Percentiles rank a stretch among this genome's conserved stretches.
Conservation (phyloP, 2,888 invertebrate species). For the Phasia obesa region DNA sequence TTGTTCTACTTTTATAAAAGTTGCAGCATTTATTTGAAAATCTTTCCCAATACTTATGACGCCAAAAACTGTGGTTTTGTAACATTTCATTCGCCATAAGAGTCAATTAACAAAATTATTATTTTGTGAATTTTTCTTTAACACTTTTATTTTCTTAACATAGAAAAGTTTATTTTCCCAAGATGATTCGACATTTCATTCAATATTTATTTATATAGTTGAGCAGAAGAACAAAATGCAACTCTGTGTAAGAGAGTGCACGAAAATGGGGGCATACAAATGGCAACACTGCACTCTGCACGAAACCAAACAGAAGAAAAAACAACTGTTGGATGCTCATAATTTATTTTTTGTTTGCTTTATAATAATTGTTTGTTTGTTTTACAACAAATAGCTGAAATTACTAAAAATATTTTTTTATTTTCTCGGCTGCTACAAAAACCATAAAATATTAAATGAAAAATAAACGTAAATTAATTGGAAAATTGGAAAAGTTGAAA, state of each 20-base stretch:
- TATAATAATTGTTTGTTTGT: conserved; percentile 57
- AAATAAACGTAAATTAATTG: conserved; percentile 30
- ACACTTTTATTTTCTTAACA: conserved; percentile 60
- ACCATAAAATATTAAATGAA: conserved; percentile 6
- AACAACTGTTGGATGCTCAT: background rate
- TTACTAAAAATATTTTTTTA: conserved; percentile 17
- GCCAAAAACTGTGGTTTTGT: background rate
- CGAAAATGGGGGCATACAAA: background rate
- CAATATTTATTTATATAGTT: conserved; percentile 24
- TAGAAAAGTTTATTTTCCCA: conserved; percentile 65
- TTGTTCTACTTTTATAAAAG: background rate
- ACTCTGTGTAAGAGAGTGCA: background rate
- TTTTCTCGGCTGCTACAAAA: background rate
- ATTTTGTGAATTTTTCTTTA: conserved; percentile 42
- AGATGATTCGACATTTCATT: conserved; percentile 48
- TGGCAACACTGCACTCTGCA: conserved; percentile 51
- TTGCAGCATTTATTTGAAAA: background rate
- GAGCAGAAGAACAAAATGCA: conserved; percentile 7
- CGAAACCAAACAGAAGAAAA: background rate
- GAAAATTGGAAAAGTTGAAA: conserved; percentile 10
- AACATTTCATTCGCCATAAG: conserved; percentile 64
- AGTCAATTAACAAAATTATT: conserved; percentile 62
- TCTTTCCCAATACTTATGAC: background rate
- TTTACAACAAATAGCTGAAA: conserved; percentile 59
- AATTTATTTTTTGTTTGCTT: background rate